Evolutionary conservation across 2,888 invertebrate genomes (phyloP).

Genomic region (Hyppa rectilinea): DNA sequence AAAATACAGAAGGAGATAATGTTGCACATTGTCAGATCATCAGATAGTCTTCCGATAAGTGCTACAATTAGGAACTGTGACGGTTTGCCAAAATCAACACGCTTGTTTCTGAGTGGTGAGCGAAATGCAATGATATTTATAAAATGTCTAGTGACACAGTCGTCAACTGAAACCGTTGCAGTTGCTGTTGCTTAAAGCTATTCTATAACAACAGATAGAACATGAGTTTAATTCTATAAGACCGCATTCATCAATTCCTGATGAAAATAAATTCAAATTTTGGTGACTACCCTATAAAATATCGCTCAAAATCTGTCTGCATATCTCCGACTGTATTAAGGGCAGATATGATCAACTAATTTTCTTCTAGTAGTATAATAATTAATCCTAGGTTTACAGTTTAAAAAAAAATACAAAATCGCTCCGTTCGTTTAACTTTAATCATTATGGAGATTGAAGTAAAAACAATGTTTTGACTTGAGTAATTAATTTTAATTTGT

Average conservation of each 20-base stretch:
- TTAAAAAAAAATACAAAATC: constrained; percentile 4
- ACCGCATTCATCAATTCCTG: not conserved
- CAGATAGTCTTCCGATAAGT: constrained; percentile 21
- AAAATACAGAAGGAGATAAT: not conserved
- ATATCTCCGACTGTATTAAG: constrained; percentile 5
- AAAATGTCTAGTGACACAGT: constrained; percentile 24
- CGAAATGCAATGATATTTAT: constrained; percentile 38
- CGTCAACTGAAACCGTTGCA: not conserved
- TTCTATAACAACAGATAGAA: no score
- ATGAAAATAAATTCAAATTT: not conserved
- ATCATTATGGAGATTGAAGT: constrained; percentile 31
- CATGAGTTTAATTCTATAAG: not conserved
- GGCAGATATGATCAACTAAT: not conserved
- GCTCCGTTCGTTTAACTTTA: constrained; percentile 16
- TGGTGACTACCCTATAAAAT: not conserved
- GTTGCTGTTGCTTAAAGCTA: not conserved
- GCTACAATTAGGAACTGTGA: not conserved
- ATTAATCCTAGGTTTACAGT: constrained; percentile 21
- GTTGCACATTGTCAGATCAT: constrained; percentile 7
- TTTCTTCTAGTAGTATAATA: not conserved
- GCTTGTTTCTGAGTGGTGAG: constrained; percentile 13
- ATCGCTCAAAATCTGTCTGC: not conserved
- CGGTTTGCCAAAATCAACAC: constrained; percentile 38
- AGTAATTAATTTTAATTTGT: constrained; percentile 55
- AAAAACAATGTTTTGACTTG: constrained; percentile 44